Evolutionary conservation across 2,797 vertebrate genomes (phyloP), one percentile per base, ranked within the genome.

Genomic region (Falco concolor): DNA sequence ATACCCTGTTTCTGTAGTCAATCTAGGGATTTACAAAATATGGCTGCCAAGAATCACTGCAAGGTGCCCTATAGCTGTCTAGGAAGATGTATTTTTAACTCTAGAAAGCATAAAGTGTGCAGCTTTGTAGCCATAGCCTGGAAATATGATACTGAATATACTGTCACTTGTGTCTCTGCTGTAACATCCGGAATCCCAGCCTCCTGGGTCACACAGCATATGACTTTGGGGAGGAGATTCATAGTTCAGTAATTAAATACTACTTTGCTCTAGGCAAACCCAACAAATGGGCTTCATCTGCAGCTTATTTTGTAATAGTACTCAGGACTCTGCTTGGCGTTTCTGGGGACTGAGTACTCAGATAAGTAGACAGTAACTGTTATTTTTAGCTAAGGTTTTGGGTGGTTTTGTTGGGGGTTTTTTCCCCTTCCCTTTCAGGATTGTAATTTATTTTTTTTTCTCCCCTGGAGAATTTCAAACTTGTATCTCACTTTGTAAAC

Each of bases 381-480:
- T 90, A 88, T 95, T 95, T 97, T 83, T 92, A 95, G 89, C 87
- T n/a, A 75, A 81, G 73, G 60, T 87, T 95, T 85, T 44, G 56
- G 38, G 53, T 73, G 30, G 36, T 61, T 74, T 77, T 63, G 38
- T 44, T 42, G 40, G 40, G 40, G 6, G 7, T 42, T 18, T 44
- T 15, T 18, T 18, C 16, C 16, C 42, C 42, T 44, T 59, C 59
- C 47, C 40, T 78, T 92, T 87, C 57, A 76, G 61, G n/a, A 27
- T 28, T 87, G 28, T 94, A 89, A 93, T 42, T 42, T 42, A 40
- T 42, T 42, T 42, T 42, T 90, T 84, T 89, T 81, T 90, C 87
- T 93, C 92, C 80, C 89, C 89, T 88, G 81, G 81, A 91, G 96
- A 84, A 97, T 75, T 97, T 96, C 91, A 96, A 86, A 89, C 85